phyloP scores from a whole-genome alignment of 2,113 vertebrate genomes.

The Gallinago paraguaiae region DNA sequence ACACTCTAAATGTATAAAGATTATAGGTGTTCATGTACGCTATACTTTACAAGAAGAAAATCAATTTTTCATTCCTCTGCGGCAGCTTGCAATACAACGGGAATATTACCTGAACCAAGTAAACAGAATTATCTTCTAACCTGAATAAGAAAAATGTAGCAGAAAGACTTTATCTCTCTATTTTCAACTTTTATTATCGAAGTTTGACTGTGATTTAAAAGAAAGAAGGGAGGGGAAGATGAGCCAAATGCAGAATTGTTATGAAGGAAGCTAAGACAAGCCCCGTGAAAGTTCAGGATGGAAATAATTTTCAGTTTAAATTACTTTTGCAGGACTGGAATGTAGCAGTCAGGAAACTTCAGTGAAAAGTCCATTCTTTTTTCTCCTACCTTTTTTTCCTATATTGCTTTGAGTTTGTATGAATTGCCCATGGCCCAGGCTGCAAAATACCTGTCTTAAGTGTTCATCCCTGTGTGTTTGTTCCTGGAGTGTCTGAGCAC shows the following conservation, averaged over 20 bases:
- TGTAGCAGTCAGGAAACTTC: background rate
- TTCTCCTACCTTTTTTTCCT: background rate
- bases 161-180: conserved; percentile 56
- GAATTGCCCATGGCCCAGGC: background rate
- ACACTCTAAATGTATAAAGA: conserved; percentile 45
- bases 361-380: background rate
- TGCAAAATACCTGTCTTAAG: background rate
- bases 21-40: background rate
- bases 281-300: conserved; percentile 20
- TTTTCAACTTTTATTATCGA: conserved; percentile 47
- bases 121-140: conserved; percentile 75
- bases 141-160: conserved; percentile 42
- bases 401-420: background rate
- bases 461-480: background rate
- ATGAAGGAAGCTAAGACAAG: background rate
- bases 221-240: background rate
- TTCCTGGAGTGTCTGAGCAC: background rate
- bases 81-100: conserved; percentile 43
- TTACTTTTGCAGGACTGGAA: conserved; percentile 23
- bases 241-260: conserved; percentile 18
- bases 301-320: conserved; percentile 61
- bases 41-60: conserved; percentile 57
- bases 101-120: conserved; percentile 70
- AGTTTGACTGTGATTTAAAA: conserved; percentile 52
- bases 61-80: conserved; percentile 72